These are phyloP conservation scores for Rhipidura dahli DNA, from an alignment of 2,113 vertebrate genomes.

Conservation along the genomic window DNA sequence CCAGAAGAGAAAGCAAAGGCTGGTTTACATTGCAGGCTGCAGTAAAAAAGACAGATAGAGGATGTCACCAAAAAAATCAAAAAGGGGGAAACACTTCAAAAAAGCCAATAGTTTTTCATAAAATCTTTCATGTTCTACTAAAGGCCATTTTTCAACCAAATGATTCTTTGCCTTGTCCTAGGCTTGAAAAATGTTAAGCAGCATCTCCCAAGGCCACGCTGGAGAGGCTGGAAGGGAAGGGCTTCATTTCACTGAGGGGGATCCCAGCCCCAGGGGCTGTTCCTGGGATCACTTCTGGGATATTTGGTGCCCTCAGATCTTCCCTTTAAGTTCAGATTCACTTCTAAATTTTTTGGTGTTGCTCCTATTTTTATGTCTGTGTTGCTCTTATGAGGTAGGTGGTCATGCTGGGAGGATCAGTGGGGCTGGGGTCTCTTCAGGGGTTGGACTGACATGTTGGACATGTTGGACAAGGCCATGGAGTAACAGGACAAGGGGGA, in stretches of 20 bases:
- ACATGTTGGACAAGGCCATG: not conserved
- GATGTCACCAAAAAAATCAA: not conserved
- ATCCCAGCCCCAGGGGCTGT: not conserved
- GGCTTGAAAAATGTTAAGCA: constrained; percentile 20
- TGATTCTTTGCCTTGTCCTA: not conserved
- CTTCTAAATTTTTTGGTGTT: not conserved
- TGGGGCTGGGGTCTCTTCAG: not conserved
- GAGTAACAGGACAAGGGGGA: too few species aligned
- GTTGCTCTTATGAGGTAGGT: not conserved
- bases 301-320: not conserved
- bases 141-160: constrained; percentile 40
- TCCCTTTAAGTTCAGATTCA: not conserved
- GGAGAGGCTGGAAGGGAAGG: not conserved
- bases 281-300: not conserved
- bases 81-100: constrained; percentile 16
- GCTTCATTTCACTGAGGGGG: not conserved
- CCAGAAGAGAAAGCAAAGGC: not conserved
- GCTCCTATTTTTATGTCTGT: not conserved
- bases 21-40: not conserved
- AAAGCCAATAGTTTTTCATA: constrained; percentile 42
- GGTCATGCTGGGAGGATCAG: not conserved
- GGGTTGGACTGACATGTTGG: not conserved
- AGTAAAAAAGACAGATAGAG: constrained; percentile 14
- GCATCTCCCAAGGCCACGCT: not conserved
- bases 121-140: constrained; percentile 12